Base-by-base conservation (phyloP, 2,797 vertebrate genomes). In the Gymnodraco acuticeps region DNA sequence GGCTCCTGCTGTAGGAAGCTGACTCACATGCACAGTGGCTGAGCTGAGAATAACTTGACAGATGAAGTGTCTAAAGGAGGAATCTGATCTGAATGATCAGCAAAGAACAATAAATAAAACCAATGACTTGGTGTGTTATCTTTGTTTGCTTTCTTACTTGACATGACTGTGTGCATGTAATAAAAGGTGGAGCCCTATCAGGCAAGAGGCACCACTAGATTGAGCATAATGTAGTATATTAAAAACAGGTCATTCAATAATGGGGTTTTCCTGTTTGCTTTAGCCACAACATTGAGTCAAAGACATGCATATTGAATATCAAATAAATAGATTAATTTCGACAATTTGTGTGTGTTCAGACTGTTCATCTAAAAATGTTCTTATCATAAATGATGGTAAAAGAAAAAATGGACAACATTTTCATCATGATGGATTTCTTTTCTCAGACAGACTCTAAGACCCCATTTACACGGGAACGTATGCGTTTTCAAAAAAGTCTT, bases 21-120 rank as follows among this genome's bases (percentile, higher is more conserved):
- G 84, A 88, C 43, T 90, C 88, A 87, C 43, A 47, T 70, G 67
- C 59, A 74, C 42, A 70, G 74, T 42, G 71, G 63, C 47, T 53
- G 63, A 60, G 70, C 41, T 20, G 3, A 45, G 62, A 85, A 81
- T 5, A 81, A 75, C 64, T 56, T 12, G 0, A 10, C 19, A 33
- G 41, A 76, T 47, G 11, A 64, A 73, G 63, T 48, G 45, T 77
- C 47, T 56, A 42, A 72, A 65, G 31, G 31, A 59, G 50, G 84
- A 73, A 67, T 23, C 59, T 13, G 65, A 63, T 14, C 59, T 2
- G n/a, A 66, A 17, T 2, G 27, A 52, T 47, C 67, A 75, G 65
- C 15, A 46, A 59, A 19, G 46, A 50, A 13, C 71, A 77, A 70
- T 1, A 33, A 74, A 77, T 41, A 13, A 41, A 65, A 61, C 4